Percentiles rank a stretch among this genome's conserved stretches.
phyloP scores from a whole-genome alignment of 37 sponge, comb jelly and placozoan species.

The Agelas oroides region DNA sequence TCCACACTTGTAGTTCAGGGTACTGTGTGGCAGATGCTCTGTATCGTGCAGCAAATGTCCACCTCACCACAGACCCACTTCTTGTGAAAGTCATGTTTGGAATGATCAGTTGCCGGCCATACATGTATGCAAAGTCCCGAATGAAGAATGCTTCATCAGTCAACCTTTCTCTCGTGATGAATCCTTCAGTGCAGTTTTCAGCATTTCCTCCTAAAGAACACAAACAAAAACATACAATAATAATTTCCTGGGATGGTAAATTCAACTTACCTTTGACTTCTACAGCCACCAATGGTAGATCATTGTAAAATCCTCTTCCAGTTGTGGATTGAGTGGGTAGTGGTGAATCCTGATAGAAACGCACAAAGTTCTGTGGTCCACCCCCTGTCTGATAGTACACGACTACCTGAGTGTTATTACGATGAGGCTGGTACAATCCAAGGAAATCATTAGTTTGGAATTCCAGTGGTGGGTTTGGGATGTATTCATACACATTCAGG shows the following conservation, averaged over 20 bases:
- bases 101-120: not conserved
- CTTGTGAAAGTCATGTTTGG: not conserved
- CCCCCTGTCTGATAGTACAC: slow-evolving; percentile 6
- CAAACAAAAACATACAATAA: too few species aligned
- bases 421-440: not conserved
- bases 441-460: slow-evolving; percentile 1
- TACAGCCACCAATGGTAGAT: slow-evolving; percentile 2
- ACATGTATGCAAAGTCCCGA: too few species aligned
- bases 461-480: not conserved
- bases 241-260: too few species aligned
- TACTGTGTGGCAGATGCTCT: not conserved
- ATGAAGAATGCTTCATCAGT: too few species aligned
- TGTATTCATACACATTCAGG: not conserved
- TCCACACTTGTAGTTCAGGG: slow-evolving; percentile 1
- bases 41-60: not conserved
- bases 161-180: too few species aligned
- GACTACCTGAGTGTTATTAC: too few species aligned
- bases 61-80: not conserved
- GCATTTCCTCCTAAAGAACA: too few species aligned
- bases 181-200: too few species aligned
- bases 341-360: too few species aligned
- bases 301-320: too few species aligned
- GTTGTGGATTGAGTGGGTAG: too few species aligned
- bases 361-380: slow-evolving; percentile 1
- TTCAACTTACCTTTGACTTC: not conserved